Percentiles rank a stretch among this genome's conserved stretches.
These are phyloP conservation scores for Loris lydekkerianus DNA, from an alignment of 2,797 vertebrate genomes.

Conservation along the genomic window DNA sequence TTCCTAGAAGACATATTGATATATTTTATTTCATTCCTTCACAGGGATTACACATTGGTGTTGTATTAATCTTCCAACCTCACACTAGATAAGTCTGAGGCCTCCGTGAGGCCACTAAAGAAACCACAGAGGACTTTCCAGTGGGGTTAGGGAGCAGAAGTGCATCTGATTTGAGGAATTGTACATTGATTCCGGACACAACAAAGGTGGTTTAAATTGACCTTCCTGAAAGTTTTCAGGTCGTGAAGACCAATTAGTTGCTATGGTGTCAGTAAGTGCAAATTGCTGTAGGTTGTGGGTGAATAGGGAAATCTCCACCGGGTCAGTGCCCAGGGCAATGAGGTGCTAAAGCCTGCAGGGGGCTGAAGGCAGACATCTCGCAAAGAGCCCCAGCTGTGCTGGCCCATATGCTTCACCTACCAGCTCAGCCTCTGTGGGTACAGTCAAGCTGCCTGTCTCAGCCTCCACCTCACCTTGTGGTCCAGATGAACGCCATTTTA, in stretches of 20 bases:
- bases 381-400: slow-evolving; percentile 37
- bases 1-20: slow-evolving; percentile 36
- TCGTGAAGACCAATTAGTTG: slow-evolving; percentile 83
- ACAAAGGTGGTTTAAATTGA: slow-evolving; percentile 76
- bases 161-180: slow-evolving; percentile 65
- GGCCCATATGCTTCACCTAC: background rate
- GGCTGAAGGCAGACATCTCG: slow-evolving; percentile 59
- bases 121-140: slow-evolving; percentile 51
- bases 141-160: slow-evolving; percentile 32
- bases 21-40: slow-evolving; percentile 48
- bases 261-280: slow-evolving; percentile 80
- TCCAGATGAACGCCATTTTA: slow-evolving; percentile 29
- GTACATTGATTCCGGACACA: slow-evolving; percentile 64
- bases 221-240: slow-evolving; percentile 80
- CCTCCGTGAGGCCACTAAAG: slow-evolving; percentile 9
- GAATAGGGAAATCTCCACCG: slow-evolving; percentile 81
- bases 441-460: slow-evolving; percentile 37
- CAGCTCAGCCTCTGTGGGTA: background rate
- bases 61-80: background rate
- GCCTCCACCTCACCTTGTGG: background rate
- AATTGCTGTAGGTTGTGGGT: slow-evolving; percentile 78
- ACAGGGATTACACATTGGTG: background rate
- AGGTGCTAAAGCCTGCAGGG: slow-evolving; percentile 77
- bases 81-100: background rate
- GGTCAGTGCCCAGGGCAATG: slow-evolving; percentile 83